Base-by-base conservation (phyloP, 1,140 invertebrate genomes). In the Aradophagus sp. region DNA sequence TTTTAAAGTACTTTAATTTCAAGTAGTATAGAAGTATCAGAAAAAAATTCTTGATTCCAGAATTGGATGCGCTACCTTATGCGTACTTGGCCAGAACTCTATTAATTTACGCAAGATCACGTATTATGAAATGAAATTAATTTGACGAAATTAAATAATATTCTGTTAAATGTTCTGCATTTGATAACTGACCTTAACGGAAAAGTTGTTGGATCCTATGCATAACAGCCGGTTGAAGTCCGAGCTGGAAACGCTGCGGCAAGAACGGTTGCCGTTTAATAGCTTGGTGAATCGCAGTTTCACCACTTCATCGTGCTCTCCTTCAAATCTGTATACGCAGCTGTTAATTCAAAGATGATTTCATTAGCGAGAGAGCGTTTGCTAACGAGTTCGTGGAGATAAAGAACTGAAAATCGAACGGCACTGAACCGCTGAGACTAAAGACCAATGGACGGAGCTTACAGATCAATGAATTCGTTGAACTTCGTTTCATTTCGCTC, bases 321-420 rank as follows among this genome's bases (percentile, higher is more conserved):
- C 93, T 84, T 94, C 92, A 74, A 95, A 95, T 20, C 93, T 91
- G 81, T 95, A 96, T 14, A 92, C 88, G 80, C 94, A 96, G 80
- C 91, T 93, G 86, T 41, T 45, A 53, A 75, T 63, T 76, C 47
- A 74, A 62, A 53, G 55, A 67, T 55, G 2, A 65, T 42, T 55
- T 8, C 10, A 53, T 73, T 67, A 73, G 34, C 38, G 32, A 36
- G 48, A 71, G 14, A 17, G 13, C 10, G 44, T 52, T 52, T 15
- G 7, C 11, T 36, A 59, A 59, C n/a, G 38, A 50, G 15, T 39
- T 56, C 7, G 6, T 6, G 2, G 5, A 13, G 26, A 56, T 42
- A 55, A 68, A 61, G 35, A 55, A 41, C 31, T 8, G 11, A 41
- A 47, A 55, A 69, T 58, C 6, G 13, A 47, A 29, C 36, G 12